These are phyloP conservation scores for Bombus superbus DNA, from an alignment of 1,140 invertebrate species.

Conservation along the genomic window DNA sequence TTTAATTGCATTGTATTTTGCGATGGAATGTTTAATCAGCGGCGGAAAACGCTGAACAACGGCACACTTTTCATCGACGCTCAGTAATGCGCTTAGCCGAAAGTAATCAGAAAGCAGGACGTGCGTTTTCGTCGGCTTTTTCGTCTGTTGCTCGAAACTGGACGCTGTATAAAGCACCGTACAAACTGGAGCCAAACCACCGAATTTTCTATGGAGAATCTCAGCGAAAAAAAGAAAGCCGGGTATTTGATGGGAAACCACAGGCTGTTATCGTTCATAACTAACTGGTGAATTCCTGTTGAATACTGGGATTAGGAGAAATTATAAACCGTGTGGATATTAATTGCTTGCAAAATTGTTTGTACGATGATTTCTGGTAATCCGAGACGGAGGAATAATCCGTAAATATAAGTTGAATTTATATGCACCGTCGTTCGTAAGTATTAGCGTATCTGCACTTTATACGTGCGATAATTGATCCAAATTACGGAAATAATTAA, in stretches of 20 bases:
- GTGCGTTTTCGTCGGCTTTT: constrained; percentile 10
- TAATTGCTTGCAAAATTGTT: not conserved
- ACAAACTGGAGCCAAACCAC: not conserved
- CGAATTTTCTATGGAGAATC: not conserved
- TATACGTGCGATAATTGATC: too few relatives aligned
- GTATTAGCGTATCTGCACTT: too few relatives aligned
- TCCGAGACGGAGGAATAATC: not conserved
- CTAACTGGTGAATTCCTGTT: too few relatives aligned
- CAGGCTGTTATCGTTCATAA: not conserved
- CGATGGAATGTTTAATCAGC: constrained; percentile 63
- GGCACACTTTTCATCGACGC: constrained; percentile 59
- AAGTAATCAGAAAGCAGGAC: constrained; percentile 56
- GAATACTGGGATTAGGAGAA: not conserved
- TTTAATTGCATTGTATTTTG: constrained; percentile 65
- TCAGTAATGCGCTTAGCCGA: constrained; percentile 62
- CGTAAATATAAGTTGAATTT: not conserved
- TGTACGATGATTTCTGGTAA: not conserved
- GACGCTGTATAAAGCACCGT: not conserved
- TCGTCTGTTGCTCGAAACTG: not conserved
- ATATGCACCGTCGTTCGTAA: too few relatives aligned
- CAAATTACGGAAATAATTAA: too few relatives aligned
- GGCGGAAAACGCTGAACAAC: constrained; percentile 40
- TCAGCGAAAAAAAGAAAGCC: too few relatives aligned
- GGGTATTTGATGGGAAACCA: not conserved
- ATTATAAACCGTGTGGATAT: not conserved